Percentiles rank a stretch among this genome's conserved stretches.
These are phyloP conservation scores for Bembecia ichneumoniformis DNA, from an alignment of 2,888 invertebrate genomes.

Conservation along the genomic window DNA sequence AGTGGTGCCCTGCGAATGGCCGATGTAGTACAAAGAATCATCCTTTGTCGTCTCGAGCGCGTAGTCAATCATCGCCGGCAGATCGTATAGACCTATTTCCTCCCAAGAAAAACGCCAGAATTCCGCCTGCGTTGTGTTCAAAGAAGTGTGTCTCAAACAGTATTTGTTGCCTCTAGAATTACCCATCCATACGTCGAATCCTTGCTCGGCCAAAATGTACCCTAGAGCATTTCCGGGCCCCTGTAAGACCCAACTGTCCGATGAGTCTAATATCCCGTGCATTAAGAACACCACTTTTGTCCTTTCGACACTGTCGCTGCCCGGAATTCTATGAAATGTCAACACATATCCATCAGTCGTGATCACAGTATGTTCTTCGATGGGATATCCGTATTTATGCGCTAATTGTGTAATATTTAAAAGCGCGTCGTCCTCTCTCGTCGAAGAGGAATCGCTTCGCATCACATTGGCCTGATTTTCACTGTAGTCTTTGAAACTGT, in stretches of 20 bases:
- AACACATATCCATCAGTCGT: slow-evolving; percentile 49
- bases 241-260: slow-evolving; percentile 80
- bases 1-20: slow-evolving; percentile 80
- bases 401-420: slow-evolving; percentile 32
- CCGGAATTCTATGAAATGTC: slow-evolving; percentile 37
- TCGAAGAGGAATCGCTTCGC: neutral
- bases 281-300: slow-evolving; percentile 74
- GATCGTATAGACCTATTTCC: slow-evolving; percentile 79
- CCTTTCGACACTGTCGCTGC: slow-evolving; percentile 10
- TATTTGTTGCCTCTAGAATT: slow-evolving; percentile 87
- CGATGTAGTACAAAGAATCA: slow-evolving; percentile 74
- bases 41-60: slow-evolving; percentile 59
- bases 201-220: slow-evolving; percentile 75
- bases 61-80: slow-evolving; percentile 80
- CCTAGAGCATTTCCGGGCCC: slow-evolving; percentile 74
- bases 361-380: slow-evolving; percentile 36
- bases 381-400: slow-evolving; percentile 29
- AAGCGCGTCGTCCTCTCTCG: slow-evolving; percentile 25
- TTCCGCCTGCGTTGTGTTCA: slow-evolving; percentile 17
- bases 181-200: slow-evolving; percentile 86
- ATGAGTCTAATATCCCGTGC: slow-evolving; percentile 83
- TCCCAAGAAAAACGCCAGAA: slow-evolving; percentile 76
- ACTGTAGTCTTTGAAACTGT: slow-evolving; percentile 7
- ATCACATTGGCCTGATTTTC: neutral
- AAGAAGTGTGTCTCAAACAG: slow-evolving; percentile 64